Percentiles rank a stretch among this genome's conserved stretches.
phyloP scores from a whole-genome alignment of 2,888 invertebrate genomes.

The Philereme vetulata region DNA sequence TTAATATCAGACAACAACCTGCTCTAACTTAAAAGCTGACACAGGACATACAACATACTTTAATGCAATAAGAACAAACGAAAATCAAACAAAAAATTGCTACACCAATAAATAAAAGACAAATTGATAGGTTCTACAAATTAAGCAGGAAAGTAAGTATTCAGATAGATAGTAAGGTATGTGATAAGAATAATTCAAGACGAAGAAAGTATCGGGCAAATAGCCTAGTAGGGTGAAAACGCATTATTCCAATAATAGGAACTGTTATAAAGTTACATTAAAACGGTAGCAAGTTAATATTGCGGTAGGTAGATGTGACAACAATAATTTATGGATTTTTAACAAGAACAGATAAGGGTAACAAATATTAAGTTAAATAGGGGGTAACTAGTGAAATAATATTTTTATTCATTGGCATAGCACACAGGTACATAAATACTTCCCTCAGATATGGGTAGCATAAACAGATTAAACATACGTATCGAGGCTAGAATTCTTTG shows the following conservation, averaged over 20 bases:
- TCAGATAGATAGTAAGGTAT: neutral
- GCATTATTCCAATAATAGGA: too few species aligned
- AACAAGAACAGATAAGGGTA: neutral
- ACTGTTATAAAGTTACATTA: too few species aligned
- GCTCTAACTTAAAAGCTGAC: conserved; percentile 50
- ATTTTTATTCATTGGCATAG: conserved; percentile 71
- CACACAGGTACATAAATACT: conserved; percentile 73
- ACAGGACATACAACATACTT: conserved; percentile 54
- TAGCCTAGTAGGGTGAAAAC: too few species aligned
- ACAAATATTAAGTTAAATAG: conserved; percentile 8
- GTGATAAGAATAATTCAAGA: too few species aligned
- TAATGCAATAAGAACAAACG: conserved; percentile 48
- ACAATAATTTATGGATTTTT: conserved; percentile 4
- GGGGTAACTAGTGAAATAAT: conserved; percentile 26
- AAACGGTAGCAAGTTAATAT: conserved; percentile 3
- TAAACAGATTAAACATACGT: conserved; percentile 52
- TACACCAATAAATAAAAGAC: conserved; percentile 69
- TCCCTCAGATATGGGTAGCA: conserved; percentile 57
- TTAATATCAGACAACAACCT: conserved; percentile 60
- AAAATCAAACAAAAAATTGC: conserved; percentile 53
- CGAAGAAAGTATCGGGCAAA: too few species aligned
- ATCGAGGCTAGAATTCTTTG: conserved; percentile 53
- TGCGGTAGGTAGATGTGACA: conserved; percentile 12
- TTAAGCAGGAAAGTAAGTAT: conserved; percentile 25
- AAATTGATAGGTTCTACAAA: conserved; percentile 37